Evolutionary conservation across 2,888 invertebrate species (phyloP).

Genomic region (Geotrupes spiniger): DNA sequence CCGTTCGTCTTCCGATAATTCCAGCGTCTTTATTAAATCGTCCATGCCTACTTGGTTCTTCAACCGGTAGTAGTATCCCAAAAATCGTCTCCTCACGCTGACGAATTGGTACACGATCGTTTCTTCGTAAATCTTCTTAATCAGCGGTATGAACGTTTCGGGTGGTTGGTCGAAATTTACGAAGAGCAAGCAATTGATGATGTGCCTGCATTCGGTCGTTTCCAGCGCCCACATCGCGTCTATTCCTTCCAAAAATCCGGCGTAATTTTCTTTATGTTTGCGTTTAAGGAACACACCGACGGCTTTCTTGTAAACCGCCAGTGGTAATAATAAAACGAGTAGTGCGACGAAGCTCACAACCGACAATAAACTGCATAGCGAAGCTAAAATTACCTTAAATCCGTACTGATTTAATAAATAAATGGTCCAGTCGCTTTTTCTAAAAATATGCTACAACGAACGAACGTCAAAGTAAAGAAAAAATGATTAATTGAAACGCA

Average conservation of each 20-base stretch:
- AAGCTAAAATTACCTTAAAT: neutral
- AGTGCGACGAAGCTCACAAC: neutral
- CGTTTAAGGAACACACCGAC: conserved; percentile 7
- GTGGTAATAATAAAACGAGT: conserved; percentile 7
- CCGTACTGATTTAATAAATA: too few species aligned
- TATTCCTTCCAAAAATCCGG: conserved; percentile 14
- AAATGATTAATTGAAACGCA: neutral
- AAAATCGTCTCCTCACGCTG: conserved; percentile 3
- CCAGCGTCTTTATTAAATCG: conserved; percentile 6
- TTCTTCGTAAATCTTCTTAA: conserved; percentile 11
- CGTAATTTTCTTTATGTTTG: conserved; percentile 12
- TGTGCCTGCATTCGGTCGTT: conserved; percentile 10
- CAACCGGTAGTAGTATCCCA: conserved; percentile 15
- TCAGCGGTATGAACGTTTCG: conserved; percentile 2
- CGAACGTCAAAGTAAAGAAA: neutral
- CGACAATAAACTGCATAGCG: neutral
- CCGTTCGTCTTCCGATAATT: conserved; percentile 8
- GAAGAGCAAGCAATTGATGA: conserved; percentile 12
- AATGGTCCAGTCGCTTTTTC: neutral
- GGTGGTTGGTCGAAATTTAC: conserved; percentile 11
- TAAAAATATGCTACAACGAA: neutral
- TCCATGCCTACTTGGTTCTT: conserved; percentile 7
- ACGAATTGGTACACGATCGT: conserved; percentile 7
- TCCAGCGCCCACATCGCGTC: conserved; percentile 17
- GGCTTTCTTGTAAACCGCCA: conserved; percentile 9